These are phyloP conservation scores for Nipponia nippon DNA, from an alignment of 2,113 vertebrate genomes.

Conservation along the genomic window DNA sequence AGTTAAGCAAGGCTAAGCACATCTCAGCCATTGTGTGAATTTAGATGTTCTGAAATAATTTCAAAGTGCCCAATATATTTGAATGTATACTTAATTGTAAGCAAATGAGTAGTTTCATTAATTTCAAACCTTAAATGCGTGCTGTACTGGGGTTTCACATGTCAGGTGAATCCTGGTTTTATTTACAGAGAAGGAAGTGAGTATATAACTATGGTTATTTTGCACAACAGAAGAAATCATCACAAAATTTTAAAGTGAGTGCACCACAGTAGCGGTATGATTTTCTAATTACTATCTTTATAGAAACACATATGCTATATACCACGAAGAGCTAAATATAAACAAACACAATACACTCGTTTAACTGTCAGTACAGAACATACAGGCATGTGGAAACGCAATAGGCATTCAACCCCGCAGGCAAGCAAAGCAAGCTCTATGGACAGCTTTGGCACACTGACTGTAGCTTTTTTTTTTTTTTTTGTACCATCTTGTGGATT, in stretches of 20 bases:
- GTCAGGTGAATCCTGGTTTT: not conserved
- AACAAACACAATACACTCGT: not conserved
- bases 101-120: not conserved
- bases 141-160: not conserved
- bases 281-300: not conserved
- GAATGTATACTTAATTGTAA: not conserved
- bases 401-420: not conserved
- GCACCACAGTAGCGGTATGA: not conserved
- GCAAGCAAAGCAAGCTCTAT: not conserved
- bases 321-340: not conserved
- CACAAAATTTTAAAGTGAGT: not conserved
- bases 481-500: not conserved
- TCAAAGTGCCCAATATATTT: not conserved
- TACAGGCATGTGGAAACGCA: not conserved
- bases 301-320: not conserved
- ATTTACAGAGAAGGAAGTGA: not conserved
- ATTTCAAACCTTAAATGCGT: not conserved
- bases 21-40: not conserved
- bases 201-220: not conserved
- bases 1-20: not conserved
- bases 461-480: not conserved
- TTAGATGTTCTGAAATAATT: not conserved
- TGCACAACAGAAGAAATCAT: not conserved
- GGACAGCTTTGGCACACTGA: not conserved
- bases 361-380: not conserved